Evolutionary conservation across 2,888 invertebrate species (phyloP).

Genomic region (Luffia ferchaultella): DNA sequence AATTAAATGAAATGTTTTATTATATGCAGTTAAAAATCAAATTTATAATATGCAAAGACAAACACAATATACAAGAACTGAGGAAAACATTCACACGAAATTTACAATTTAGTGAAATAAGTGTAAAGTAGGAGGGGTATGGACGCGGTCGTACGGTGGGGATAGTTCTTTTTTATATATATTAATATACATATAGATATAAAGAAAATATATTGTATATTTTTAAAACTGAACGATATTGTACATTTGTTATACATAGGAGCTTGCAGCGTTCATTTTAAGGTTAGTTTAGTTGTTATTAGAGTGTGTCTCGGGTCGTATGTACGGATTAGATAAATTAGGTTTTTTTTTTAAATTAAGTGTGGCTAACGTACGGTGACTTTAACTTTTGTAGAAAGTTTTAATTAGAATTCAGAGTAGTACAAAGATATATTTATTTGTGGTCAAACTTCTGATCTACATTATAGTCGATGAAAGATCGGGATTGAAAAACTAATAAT

Average conservation of each 20-base stretch:
- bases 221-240: slow-evolving; percentile 26
- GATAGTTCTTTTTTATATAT: not conserved
- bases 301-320: slow-evolving; percentile 3
- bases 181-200: not conserved
- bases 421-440: too few relatives aligned
- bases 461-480: too few relatives aligned
- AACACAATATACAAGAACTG: too few relatives aligned
- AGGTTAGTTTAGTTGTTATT: slow-evolving; percentile 7
- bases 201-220: slow-evolving; percentile 30
- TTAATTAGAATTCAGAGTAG: too few relatives aligned
- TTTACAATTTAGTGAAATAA: not conserved
- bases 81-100: not conserved
- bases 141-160: not conserved
- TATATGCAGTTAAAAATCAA: too few relatives aligned
- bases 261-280: slow-evolving; percentile 56
- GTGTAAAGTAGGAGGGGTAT: not conserved
- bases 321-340: slow-evolving; percentile 3
- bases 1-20: too few relatives aligned
- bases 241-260: slow-evolving; percentile 27
- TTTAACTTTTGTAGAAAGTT: too few relatives aligned
- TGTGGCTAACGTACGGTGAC: too few relatives aligned
- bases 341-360: not conserved
- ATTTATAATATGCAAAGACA: not conserved
- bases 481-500: too few relatives aligned
- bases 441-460: too few relatives aligned